phyloP scores from a whole-genome alignment of 2,113 vertebrate species.

The Cheilinus undulatus region DNA sequence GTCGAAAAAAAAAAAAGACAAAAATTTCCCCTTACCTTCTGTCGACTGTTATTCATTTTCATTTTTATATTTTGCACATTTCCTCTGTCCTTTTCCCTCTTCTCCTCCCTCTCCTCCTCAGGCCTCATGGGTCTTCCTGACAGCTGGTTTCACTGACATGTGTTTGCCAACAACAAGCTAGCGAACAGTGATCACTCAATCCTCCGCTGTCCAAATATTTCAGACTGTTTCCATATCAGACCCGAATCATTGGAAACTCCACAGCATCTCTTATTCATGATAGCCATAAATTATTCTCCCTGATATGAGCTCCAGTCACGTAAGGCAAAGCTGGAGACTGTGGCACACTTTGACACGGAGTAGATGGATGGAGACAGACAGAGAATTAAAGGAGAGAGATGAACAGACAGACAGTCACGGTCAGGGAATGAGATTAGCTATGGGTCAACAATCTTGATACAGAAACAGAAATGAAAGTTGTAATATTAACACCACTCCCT shows the following conservation, averaged over 20 bases:
- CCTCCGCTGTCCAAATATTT: slow-evolving; percentile 83
- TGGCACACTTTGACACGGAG: slow-evolving; percentile 56
- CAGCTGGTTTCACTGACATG: slow-evolving; percentile 74
- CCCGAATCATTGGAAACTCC: slow-evolving; percentile 79
- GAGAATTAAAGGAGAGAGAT: slow-evolving; percentile 28
- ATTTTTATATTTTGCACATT: neutral
- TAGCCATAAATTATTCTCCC: slow-evolving; percentile 84
- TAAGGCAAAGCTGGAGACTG: slow-evolving; percentile 79
- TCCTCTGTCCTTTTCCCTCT: neutral
- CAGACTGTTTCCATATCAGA: slow-evolving; percentile 82
- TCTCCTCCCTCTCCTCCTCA: neutral
- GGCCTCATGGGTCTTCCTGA: slow-evolving; percentile 55
- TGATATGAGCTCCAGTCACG: slow-evolving; percentile 86
- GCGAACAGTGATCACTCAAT: slow-evolving; percentile 81
- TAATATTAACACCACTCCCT: neutral
- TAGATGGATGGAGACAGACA: slow-evolving; percentile 42
- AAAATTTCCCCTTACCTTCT: neutral
- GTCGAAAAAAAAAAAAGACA: neutral
- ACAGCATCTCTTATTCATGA: slow-evolving; percentile 84
- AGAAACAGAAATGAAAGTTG: neutral
- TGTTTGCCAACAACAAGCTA: slow-evolving; percentile 78
- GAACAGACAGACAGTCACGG: slow-evolving; percentile 23
- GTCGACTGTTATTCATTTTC: neutral
- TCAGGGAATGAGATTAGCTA: slow-evolving; percentile 40
- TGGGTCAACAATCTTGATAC: slow-evolving; percentile 8